Evolutionary conservation across 1,140 invertebrate species (phyloP).

Genomic region (Atta colombica): DNA sequence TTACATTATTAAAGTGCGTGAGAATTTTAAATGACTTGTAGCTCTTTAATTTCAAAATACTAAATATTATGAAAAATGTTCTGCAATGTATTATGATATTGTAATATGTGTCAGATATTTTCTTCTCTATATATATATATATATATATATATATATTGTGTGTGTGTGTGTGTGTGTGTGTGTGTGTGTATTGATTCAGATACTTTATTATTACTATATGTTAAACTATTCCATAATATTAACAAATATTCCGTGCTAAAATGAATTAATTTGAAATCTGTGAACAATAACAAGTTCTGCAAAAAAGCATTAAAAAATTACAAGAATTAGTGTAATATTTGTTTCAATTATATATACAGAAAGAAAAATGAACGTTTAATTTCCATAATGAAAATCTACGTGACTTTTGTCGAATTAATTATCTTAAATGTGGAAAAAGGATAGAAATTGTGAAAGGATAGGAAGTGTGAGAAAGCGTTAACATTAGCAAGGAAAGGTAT

Average conservation of each 20-base stretch:
- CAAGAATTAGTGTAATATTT: background rate
- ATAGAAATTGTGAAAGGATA: background rate
- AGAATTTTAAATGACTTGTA: background rate
- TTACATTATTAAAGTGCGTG: background rate
- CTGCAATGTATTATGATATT: background rate
- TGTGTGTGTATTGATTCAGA: background rate
- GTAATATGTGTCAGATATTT: background rate
- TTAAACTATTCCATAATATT: background rate
- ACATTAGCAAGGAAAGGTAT: constrained; percentile 30
- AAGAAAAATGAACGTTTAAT: background rate
- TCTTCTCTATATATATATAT: background rate
- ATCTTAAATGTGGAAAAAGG: background rate
- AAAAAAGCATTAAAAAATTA: background rate
- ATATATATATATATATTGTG: background rate
- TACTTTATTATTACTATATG: constrained; percentile 23
- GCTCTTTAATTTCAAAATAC: background rate
- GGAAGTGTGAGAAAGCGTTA: constrained; percentile 3
- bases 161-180: background rate
- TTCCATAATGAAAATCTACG: background rate
- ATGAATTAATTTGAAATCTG: background rate
- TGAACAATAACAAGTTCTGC: no score
- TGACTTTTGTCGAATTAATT: constrained; percentile 6
- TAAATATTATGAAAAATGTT: constrained; percentile 8
- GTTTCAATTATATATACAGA: background rate
- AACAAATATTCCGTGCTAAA: background rate